Evolutionary conservation across 2,797 vertebrate genomes (phyloP).

Genomic region (Coregonus ussuriensis): DNA sequence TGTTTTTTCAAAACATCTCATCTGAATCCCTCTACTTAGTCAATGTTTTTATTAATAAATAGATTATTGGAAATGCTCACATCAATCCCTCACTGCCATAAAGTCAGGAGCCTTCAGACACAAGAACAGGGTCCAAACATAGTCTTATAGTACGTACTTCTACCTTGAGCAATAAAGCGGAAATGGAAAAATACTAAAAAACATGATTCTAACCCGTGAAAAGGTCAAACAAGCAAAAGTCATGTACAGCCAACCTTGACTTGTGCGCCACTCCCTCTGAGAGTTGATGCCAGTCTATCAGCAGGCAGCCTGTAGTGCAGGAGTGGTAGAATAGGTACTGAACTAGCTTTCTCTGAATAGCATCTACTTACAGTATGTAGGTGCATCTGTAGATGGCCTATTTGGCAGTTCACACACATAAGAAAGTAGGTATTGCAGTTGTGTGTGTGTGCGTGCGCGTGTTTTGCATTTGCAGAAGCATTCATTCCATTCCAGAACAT

Average conservation of each 20-base stretch:
- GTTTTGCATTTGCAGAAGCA: not conserved
- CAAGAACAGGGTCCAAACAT: not conserved
- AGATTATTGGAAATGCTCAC: not conserved
- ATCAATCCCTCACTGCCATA: not conserved
- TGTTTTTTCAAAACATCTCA: no score
- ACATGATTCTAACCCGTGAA: not conserved
- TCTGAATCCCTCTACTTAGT: not conserved
- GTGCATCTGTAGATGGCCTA: not conserved
- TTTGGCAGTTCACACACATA: not conserved
- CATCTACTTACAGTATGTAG: not conserved
- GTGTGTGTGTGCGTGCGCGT: constrained; percentile 1
- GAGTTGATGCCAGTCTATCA: not conserved
- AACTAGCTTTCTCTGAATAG: not conserved
- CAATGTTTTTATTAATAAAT: not conserved
- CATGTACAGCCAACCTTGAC: not conserved
- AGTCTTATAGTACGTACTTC: not conserved
- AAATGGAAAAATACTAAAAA: not conserved
- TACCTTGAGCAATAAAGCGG: not conserved
- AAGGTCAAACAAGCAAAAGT: not conserved
- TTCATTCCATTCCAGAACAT: not conserved
- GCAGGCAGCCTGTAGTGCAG: not conserved
- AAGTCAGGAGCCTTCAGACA: not conserved
- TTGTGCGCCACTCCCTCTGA: not conserved
- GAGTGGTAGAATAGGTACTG: not conserved
- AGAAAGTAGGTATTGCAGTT: not conserved